Conservation (phyloP, 2,888 invertebrate species). For the Dorcus parallelipipedus region DNA sequence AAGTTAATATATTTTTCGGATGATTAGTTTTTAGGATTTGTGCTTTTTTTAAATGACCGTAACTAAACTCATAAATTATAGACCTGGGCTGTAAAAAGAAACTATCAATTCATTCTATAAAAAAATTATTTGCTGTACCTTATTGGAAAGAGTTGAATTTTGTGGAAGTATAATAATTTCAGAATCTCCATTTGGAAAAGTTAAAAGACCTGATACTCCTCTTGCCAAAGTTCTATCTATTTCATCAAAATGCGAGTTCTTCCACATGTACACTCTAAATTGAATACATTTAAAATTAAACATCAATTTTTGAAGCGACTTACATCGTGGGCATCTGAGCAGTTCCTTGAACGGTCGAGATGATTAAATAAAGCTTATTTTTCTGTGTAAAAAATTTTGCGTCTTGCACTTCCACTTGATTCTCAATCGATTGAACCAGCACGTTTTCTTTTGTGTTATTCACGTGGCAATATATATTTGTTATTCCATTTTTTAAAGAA, state of each 20-base stretch:
- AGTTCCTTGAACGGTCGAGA: slow-evolving; percentile 26
- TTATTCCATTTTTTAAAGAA: slow-evolving; percentile 13
- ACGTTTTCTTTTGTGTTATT: slow-evolving; percentile 10
- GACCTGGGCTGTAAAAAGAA: slow-evolving; percentile 27
- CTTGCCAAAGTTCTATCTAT: slow-evolving; percentile 25
- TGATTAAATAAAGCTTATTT: slow-evolving; percentile 30
- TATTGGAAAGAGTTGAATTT: slow-evolving; percentile 11
- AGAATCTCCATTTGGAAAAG: slow-evolving; percentile 29
- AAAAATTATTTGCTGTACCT: too few species aligned
- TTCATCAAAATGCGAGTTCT: slow-evolving; percentile 38
- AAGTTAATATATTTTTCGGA: slow-evolving; percentile 24
- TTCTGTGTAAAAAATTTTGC: slow-evolving; percentile 34
- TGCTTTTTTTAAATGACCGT: slow-evolving; percentile 30
- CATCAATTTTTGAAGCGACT: slow-evolving; percentile 12
- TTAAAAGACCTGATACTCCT: slow-evolving; percentile 20
- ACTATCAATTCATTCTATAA: background rate
- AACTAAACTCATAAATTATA: slow-evolving; percentile 30
- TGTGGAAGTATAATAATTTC: slow-evolving; percentile 35
- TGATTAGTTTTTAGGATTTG: slow-evolving; percentile 26
- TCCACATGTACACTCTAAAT: slow-evolving; percentile 40
- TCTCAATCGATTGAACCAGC: slow-evolving; percentile 15
- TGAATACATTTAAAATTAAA: background rate
- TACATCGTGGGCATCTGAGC: slow-evolving; percentile 29
- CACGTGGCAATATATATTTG: slow-evolving; percentile 15
- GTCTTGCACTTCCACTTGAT: slow-evolving; percentile 19